phyloP scores from a whole-genome alignment of 2,113 vertebrate species.

The Sebastes schlegelii region DNA sequence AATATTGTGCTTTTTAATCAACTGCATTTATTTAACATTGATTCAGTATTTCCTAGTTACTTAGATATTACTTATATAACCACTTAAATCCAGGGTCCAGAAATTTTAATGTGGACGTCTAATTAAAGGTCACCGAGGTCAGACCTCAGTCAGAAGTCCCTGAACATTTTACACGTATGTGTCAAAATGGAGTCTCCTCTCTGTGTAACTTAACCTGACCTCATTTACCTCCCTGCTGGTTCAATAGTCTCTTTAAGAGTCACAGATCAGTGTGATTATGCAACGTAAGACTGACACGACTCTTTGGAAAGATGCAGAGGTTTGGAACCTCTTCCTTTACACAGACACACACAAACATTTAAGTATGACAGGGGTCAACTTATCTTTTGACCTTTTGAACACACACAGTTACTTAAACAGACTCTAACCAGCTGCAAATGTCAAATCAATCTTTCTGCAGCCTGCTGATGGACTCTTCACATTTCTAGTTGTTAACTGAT shows the following conservation, averaged over 20 bases:
- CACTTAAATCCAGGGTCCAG: not conserved
- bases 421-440: not conserved
- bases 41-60: too few relatives aligned
- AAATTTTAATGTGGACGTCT: not conserved
- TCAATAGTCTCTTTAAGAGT: constrained; percentile 17
- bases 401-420: constrained; percentile 4
- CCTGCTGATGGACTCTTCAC: not conserved
- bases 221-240: not conserved
- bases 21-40: too few relatives aligned
- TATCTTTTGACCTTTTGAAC: constrained; percentile 39
- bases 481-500: not conserved
- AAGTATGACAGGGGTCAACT: not conserved
- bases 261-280: constrained; percentile 55
- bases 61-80: too few relatives aligned
- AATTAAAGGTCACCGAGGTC: constrained; percentile 34
- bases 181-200: constrained; percentile 43
- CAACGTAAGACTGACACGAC: not conserved
- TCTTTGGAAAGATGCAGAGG: constrained; percentile 27
- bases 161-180: constrained; percentile 34
- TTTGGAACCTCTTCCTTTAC: constrained; percentile 36
- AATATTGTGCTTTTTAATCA: too few relatives aligned
- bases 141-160: constrained; percentile 19
- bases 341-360: constrained; percentile 19
- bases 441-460: constrained; percentile 10
- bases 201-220: constrained; percentile 14